Evolutionary conservation across 2,113 vertebrate species (phyloP).

Genomic region (Macaca nemestrina): DNA sequence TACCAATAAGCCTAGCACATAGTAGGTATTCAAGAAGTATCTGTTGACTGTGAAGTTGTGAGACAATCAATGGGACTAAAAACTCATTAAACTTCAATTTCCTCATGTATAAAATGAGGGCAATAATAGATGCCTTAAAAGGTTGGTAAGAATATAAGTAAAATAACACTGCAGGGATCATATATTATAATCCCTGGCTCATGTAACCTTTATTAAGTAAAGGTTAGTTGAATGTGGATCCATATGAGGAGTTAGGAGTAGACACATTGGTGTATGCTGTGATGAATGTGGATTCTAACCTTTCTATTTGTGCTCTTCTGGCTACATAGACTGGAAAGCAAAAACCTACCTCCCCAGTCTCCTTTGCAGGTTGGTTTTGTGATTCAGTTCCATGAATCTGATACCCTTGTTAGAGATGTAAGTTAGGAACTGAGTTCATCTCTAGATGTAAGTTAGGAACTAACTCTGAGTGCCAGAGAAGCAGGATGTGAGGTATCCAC

Average conservation of each 20-base stretch:
- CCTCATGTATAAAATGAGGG: background rate
- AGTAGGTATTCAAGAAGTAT: background rate
- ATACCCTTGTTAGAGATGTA: background rate
- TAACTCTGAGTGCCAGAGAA: background rate
- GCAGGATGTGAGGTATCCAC: background rate
- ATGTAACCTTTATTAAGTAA: background rate
- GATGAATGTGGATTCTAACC: background rate
- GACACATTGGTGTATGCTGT: background rate
- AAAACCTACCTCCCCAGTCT: background rate
- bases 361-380: background rate
- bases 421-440: background rate
- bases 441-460: background rate
- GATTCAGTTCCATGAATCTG: background rate
- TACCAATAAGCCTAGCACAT: background rate
- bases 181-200: background rate
- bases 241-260: background rate
- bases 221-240: background rate
- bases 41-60: constrained; percentile 10
- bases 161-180: background rate
- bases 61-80: background rate
- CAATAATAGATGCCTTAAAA: background rate
- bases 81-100: constrained; percentile 18
- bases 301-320: background rate
- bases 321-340: background rate
- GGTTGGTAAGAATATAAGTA: background rate